Percentiles rank a stretch among this genome's conserved stretches.
These are phyloP conservation scores for Protophormia terraenovae DNA, from an alignment of 2,888 invertebrate genomes.

Conservation along the genomic window DNA sequence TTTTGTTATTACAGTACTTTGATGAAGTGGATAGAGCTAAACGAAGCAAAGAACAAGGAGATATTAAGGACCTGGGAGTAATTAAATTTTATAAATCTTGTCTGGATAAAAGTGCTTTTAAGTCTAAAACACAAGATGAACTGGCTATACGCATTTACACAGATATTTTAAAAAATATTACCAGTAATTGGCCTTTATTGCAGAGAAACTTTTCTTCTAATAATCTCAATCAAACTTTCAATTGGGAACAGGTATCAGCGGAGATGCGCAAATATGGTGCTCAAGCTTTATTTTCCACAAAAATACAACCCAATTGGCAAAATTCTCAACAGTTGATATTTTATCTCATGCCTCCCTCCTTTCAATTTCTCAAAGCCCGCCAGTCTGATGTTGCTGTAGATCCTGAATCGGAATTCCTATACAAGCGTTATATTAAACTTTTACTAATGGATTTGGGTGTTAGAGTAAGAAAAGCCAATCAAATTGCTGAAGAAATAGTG, in stretches of 20 bases:
- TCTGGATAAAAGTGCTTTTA: constrained; percentile 64
- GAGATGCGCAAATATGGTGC: constrained; percentile 75
- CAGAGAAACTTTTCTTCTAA: constrained; percentile 65
- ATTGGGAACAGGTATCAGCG: constrained; percentile 74
- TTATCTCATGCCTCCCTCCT: constrained; percentile 74
- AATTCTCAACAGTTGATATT: constrained; percentile 74
- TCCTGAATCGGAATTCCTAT: constrained; percentile 72
- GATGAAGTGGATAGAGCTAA: constrained; percentile 53
- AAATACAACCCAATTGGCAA: constrained; percentile 78
- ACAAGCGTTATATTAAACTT: constrained; percentile 76
- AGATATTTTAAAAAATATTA: constrained; percentile 69
- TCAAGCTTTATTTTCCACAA: constrained; percentile 74
- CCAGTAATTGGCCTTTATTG: constrained; percentile 74
- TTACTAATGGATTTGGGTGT: constrained; percentile 75
- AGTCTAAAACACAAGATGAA: constrained; percentile 53
- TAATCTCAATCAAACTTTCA: constrained; percentile 62
- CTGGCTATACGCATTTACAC: constrained; percentile 70
- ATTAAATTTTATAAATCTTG: constrained; percentile 73
- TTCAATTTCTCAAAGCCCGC: constrained; percentile 70
- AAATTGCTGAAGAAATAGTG: constrained; percentile 73
- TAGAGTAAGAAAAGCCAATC: constrained; percentile 74
- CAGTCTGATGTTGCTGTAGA: constrained; percentile 52
- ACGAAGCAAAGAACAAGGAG: not conserved
- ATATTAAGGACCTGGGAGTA: constrained; percentile 28
- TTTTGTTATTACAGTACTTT: constrained; percentile 72